These are phyloP conservation scores for Clavelina lepadiformis DNA, from an alignment of 23 tunicate species.

Conservation along the genomic window DNA sequence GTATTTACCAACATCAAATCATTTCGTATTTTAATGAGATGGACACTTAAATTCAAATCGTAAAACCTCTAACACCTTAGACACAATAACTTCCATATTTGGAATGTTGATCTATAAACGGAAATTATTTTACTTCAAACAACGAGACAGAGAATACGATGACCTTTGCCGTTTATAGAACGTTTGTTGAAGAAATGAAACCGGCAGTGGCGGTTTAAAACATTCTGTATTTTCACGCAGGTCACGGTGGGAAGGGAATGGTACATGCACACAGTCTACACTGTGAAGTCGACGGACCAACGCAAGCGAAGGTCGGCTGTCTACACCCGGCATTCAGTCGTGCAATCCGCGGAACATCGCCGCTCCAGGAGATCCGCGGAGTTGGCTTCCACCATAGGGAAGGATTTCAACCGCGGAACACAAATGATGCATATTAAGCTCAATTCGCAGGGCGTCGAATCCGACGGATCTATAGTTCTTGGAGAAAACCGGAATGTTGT, in stretches of 20 bases:
- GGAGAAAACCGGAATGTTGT: neutral
- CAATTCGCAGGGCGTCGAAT: neutral
- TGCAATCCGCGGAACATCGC: constrained; percentile 9
- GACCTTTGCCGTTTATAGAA: too few species aligned
- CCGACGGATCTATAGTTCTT: neutral
- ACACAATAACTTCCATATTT: too few species aligned
- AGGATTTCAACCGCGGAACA: constrained; percentile 57
- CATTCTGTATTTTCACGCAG: constrained; percentile 30
- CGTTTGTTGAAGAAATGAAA: neutral
- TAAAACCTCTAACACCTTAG: too few species aligned
- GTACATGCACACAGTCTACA: constrained; percentile 92
- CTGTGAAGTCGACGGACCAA: constrained; percentile 52
- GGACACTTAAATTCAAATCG: too few species aligned
- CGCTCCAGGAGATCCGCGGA: constrained; percentile 7
- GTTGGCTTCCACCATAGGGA: constrained; percentile 61
- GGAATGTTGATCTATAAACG: too few species aligned
- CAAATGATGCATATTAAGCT: constrained; percentile 64
- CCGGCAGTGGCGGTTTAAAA: neutral
- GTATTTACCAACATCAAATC: too few species aligned
- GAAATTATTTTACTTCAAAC: too few species aligned
- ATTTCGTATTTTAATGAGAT: too few species aligned
- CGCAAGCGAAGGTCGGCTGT: constrained; percentile 40
- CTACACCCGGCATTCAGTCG: constrained; percentile 37
- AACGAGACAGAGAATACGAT: too few species aligned
- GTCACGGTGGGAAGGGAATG: constrained; percentile 96